Percentiles rank a stretch among this genome's conserved stretches.
Evolutionary conservation across 2,888 invertebrate genomes (phyloP).

Genomic region (Ceriagrion tenellum): DNA sequence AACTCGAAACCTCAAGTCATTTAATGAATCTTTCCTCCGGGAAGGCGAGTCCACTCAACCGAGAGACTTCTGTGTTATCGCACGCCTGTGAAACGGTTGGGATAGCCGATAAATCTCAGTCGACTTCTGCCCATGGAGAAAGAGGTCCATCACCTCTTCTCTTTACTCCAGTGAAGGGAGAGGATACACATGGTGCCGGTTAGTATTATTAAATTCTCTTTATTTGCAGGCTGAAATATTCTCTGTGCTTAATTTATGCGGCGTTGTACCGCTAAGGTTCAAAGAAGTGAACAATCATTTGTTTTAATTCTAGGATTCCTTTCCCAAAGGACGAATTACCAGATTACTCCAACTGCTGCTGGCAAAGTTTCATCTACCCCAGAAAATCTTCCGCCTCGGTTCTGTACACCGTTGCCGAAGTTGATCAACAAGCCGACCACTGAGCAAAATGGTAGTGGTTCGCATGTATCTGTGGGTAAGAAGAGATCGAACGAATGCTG

Average conservation of each 20-base stretch:
- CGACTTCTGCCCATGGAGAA: neutral
- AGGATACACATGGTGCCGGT: slow-evolving; percentile 46
- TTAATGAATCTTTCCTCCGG: neutral
- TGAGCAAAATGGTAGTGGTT: neutral
- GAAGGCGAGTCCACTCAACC: neutral
- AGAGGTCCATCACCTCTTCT: neutral
- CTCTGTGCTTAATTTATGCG: neutral
- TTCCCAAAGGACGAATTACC: neutral
- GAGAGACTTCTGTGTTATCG: neutral
- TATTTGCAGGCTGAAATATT: too few species aligned
- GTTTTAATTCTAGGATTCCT: neutral
- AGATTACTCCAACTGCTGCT: neutral
- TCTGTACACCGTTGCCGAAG: neutral
- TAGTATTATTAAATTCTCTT: neutral
- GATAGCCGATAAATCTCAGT: neutral
- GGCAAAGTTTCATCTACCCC: neutral
- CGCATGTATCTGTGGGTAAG: neutral
- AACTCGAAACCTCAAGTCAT: neutral
- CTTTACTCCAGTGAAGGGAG: slow-evolving; percentile 50
- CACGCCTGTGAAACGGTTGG: neutral
- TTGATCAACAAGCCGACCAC: neutral
- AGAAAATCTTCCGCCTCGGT: neutral
- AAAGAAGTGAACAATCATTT: neutral
- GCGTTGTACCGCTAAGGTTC: neutral
- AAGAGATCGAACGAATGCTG: neutral